A percentile compares a stretch with the other conserved stretches of the same genome.
Conservation (phyloP, 1,140 invertebrate species). For the Wiebesia pumilae region DNA sequence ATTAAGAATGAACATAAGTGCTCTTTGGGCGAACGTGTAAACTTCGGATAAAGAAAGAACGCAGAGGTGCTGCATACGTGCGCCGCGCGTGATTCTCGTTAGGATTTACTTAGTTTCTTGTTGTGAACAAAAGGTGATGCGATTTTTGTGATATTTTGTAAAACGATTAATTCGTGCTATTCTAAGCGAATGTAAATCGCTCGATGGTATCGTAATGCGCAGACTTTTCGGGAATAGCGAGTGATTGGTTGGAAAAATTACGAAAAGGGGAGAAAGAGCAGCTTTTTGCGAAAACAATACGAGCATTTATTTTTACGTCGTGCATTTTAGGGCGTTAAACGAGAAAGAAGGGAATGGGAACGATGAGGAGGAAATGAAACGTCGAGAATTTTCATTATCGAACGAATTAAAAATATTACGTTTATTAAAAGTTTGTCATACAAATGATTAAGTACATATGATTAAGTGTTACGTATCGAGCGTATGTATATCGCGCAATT, state of each 20-base stretch:
- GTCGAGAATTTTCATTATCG: slow-evolving; percentile 51
- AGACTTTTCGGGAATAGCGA: slow-evolving; percentile 13
- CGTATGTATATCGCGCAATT: slow-evolving; percentile 54
- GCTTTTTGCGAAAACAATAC: slow-evolving; percentile 56
- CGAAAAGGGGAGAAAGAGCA: slow-evolving; percentile 42
- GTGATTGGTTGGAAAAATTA: slow-evolving; percentile 34
- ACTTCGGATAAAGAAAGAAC: slow-evolving; percentile 28
- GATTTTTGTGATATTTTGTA: slow-evolving; percentile 76
- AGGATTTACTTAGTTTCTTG: slow-evolving; percentile 61
- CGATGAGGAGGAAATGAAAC: slow-evolving; percentile 25
- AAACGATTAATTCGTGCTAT: slow-evolving; percentile 58
- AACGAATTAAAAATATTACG: slow-evolving; percentile 48
- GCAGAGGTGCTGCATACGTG: not conserved
- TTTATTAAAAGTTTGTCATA: slow-evolving; percentile 49
- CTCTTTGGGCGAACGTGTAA: slow-evolving; percentile 51
- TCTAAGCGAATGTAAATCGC: slow-evolving; percentile 41
- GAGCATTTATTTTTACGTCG: slow-evolving; percentile 75
- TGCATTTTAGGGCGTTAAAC: slow-evolving; percentile 70
- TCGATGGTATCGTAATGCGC: slow-evolving; percentile 31
- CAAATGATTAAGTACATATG: slow-evolving; percentile 46
- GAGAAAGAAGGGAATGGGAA: slow-evolving; percentile 39
- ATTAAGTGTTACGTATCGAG: slow-evolving; percentile 45
- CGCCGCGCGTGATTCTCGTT: slow-evolving; percentile 44
- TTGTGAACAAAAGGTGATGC: slow-evolving; percentile 72
- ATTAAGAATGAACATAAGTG: slow-evolving; percentile 19